phyloP scores from a whole-genome alignment of 2,888 invertebrate genomes.

The Saturnia japonica region DNA sequence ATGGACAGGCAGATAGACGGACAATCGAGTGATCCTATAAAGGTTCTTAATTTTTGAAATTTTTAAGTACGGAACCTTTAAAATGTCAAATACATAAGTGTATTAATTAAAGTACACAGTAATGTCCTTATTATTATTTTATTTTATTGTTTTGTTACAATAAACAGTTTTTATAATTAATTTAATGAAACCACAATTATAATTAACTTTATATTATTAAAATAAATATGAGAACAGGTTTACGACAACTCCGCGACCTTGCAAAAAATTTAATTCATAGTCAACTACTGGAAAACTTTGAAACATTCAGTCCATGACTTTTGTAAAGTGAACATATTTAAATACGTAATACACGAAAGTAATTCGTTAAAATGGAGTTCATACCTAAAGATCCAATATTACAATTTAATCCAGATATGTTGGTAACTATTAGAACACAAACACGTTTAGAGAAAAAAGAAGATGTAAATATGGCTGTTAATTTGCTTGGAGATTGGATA shows the following conservation, averaged over 20 bases:
- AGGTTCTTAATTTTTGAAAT: too few species aligned
- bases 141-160: too few species aligned
- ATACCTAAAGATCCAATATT: constrained; percentile 17
- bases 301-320: background rate
- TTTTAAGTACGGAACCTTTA: too few species aligned
- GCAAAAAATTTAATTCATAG: background rate
- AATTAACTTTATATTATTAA: too few species aligned
- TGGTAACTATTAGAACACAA: constrained; percentile 13
- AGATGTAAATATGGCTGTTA: constrained; percentile 17
- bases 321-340: background rate
- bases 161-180: too few species aligned
- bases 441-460: constrained; percentile 15
- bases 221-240: background rate
- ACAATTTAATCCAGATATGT: constrained; percentile 11
- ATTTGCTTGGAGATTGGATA: constrained; percentile 23
- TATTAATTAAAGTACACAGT: too few species aligned
- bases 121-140: too few species aligned
- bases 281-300: background rate
- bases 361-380: constrained; percentile 13
- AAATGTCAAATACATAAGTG: too few species aligned
- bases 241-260: background rate
- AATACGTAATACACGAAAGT: too few species aligned
- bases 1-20: too few species aligned
- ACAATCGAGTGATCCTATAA: too few species aligned
- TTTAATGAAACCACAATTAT: too few species aligned